phyloP scores from a whole-genome alignment of 2,113 vertebrate species.

The Gasterosteus aculeatus region DNA sequence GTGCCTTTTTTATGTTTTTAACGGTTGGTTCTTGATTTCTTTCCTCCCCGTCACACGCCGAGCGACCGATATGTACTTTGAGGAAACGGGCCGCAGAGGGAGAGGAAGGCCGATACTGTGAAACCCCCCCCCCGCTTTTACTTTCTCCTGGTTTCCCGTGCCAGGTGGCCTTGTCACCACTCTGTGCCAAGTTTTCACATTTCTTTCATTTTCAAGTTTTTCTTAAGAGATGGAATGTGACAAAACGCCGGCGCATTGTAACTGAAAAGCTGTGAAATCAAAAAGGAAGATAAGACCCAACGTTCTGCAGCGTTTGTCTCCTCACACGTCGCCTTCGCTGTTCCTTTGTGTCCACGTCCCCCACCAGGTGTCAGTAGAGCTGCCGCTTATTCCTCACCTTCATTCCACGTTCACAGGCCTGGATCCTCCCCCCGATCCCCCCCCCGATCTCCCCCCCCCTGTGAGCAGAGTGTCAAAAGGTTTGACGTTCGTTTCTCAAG shows the following conservation, averaged over 20 bases:
- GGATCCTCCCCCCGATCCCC: not conserved
- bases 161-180: conserved; percentile 81
- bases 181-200: conserved; percentile 77
- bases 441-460: too few species aligned
- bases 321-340: conserved; percentile 4
- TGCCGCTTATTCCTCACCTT: conserved; percentile 11
- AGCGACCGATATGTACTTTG: conserved; percentile 33
- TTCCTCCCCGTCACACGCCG: conserved; percentile 28
- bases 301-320: conserved; percentile 39
- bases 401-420: conserved; percentile 7
- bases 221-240: conserved; percentile 61
- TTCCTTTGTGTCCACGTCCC: conserved; percentile 8
- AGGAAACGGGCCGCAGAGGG: conserved; percentile 12
- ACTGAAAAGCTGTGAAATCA: conserved; percentile 73
- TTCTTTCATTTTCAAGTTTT: conserved; percentile 45
- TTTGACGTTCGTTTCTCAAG: conserved; percentile 50
- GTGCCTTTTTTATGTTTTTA: conserved; percentile 65
- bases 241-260: conserved; percentile 61
- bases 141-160: conserved; percentile 44
- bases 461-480: conserved; percentile 34
- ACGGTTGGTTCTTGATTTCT: conserved; percentile 42
- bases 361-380: conserved; percentile 14
- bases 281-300: conserved; percentile 55
- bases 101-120: conserved; percentile 61
- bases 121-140: conserved; percentile 45